Evolutionary conservation across 2,113 vertebrate genomes (phyloP).

Genomic region (Ariopsis seemanni): DNA sequence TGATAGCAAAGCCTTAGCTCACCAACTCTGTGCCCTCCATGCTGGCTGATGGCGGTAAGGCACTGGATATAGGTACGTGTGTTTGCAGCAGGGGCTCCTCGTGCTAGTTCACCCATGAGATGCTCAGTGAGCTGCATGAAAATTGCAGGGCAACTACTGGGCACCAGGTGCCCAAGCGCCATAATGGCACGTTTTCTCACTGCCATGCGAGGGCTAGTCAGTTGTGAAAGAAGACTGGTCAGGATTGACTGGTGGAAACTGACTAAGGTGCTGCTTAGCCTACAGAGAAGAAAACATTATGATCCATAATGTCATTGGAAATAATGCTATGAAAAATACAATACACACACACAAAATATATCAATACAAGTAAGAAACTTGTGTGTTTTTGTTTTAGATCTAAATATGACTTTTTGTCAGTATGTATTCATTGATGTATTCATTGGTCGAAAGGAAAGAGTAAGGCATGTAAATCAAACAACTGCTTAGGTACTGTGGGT

Average conservation of each 20-base stretch:
- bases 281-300: conserved; percentile 57
- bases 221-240: conserved; percentile 86
- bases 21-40: conserved; percentile 92
- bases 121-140: conserved; percentile 89
- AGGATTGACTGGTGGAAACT: conserved; percentile 89
- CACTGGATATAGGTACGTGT: conserved; percentile 91
- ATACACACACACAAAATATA: not conserved
- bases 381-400: not conserved
- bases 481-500: not conserved
- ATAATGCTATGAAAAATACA: not conserved
- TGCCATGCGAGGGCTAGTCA: conserved; percentile 88
- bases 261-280: conserved; percentile 82
- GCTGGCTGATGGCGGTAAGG: conserved; percentile 84
- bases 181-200: conserved; percentile 90
- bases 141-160: conserved; percentile 83
- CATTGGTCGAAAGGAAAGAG: not conserved
- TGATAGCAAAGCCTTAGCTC: conserved; percentile 49
- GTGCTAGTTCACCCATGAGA: conserved; percentile 77
- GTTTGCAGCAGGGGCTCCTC: conserved; percentile 74
- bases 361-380: not conserved
- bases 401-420: not conserved
- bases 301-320: not conserved
- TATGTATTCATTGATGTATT: not conserved
- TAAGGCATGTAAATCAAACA: not conserved
- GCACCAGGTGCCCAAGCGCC: conserved; percentile 87